Evolutionary conservation across 2,797 vertebrate species (phyloP).

Genomic region (Tapirus indicus): DNA sequence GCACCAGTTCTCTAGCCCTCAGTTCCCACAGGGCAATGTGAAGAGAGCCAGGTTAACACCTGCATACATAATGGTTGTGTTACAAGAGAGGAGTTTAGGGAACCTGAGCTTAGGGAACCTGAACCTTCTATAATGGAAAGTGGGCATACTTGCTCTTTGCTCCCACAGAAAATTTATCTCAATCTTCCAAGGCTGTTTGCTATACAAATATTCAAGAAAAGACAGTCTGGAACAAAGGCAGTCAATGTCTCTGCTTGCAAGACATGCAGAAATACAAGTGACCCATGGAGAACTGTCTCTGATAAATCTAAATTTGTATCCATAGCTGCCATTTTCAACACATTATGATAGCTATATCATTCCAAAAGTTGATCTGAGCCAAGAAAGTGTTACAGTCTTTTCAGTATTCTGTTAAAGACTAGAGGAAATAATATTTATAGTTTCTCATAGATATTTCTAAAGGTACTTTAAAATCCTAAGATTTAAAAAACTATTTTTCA

Average conservation of each 20-base stretch:
- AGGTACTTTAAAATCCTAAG: slow-evolving; percentile 3
- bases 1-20: background rate
- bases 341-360: background rate
- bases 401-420: background rate
- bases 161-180: background rate
- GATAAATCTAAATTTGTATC: background rate
- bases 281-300: background rate
- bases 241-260: background rate
- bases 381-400: background rate
- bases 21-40: background rate
- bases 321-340: background rate
- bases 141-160: background rate
- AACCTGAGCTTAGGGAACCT: background rate
- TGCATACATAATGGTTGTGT: background rate
- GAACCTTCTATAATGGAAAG: background rate
- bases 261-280: background rate
- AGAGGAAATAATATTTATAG: background rate
- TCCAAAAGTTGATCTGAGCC: background rate
- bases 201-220: slow-evolving; percentile 3
- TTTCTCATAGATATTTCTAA: background rate
- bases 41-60: background rate
- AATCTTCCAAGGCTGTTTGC: background rate
- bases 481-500: slow-evolving; percentile 17
- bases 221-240: background rate
- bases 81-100: background rate